Evolutionary conservation across 2,888 invertebrate genomes (phyloP).

Genomic region (Nomada fabriciana): DNA sequence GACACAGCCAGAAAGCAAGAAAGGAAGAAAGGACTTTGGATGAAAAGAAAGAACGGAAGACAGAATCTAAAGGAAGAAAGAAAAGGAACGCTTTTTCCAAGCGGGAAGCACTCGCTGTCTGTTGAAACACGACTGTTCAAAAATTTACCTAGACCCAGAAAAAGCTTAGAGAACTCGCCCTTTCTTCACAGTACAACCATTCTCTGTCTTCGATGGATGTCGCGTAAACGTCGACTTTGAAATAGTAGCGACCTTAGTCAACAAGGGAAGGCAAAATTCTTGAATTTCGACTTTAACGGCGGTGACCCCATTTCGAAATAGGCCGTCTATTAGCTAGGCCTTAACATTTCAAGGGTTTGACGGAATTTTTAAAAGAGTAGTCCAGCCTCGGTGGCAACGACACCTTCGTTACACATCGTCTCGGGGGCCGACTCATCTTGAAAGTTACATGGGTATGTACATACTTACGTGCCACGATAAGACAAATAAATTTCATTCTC

Average conservation of each 20-base stretch:
- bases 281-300: conserved; percentile 67
- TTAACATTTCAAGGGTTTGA: conserved; percentile 58
- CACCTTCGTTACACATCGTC: conserved; percentile 11
- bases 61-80: background rate
- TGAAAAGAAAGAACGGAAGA: background rate
- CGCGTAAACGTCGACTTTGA: conserved; percentile 59
- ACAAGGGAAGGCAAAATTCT: conserved; percentile 54
- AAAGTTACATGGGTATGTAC: background rate
- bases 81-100: background rate
- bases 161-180: conserved; percentile 35
- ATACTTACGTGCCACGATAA: background rate
- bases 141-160: conserved; percentile 54
- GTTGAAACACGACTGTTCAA: conserved; percentile 53
- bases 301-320: conserved; percentile 63
- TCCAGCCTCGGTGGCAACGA: conserved; percentile 29
- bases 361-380: conserved; percentile 60
- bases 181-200: conserved; percentile 32
- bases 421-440: background rate
- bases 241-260: conserved; percentile 61
- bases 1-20: background rate
- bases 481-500: conserved; percentile 39
- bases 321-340: conserved; percentile 61
- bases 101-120: conserved; percentile 29
- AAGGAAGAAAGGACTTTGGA: background rate
- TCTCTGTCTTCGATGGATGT: conserved; percentile 59